These are phyloP conservation scores for Malacoctenus gilli DNA, from an alignment of 2,797 vertebrate species.

Conservation along the genomic window DNA sequence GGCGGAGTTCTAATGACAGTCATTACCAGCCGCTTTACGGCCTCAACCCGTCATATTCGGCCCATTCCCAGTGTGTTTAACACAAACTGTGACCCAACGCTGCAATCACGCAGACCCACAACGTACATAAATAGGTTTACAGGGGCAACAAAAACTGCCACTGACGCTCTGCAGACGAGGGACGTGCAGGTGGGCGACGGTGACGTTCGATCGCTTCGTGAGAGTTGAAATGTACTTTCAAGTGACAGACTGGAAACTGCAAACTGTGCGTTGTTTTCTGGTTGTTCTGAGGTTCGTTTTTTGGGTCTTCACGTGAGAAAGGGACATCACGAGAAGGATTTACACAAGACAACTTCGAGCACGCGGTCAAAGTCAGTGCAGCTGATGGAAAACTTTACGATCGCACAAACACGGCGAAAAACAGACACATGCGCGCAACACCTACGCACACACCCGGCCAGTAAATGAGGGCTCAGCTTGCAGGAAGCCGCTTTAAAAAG, in stretches of 20 bases:
- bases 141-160: conserved; percentile 5
- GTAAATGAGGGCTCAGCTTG: conserved; percentile 55
- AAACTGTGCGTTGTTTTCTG: too few relatives aligned
- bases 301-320: too few relatives aligned
- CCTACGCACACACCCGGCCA: conserved; percentile 11
- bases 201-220: too few relatives aligned
- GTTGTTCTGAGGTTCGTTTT: too few relatives aligned
- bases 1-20: conserved; percentile 51
- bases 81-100: conserved; percentile 29
- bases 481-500: conserved; percentile 55
- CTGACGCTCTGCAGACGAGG: too few relatives aligned
- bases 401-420: conserved; percentile 19
- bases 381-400: conserved; percentile 9
- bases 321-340: too few relatives aligned
- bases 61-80: conserved; percentile 19
- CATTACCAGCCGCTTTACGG: conserved; percentile 49
- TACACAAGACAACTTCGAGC: too few relatives aligned
- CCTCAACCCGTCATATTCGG: conserved; percentile 53
- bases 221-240: too few relatives aligned
- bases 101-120: conserved; percentile 16
- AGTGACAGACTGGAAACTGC: too few relatives aligned
- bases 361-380: conserved; percentile 3
- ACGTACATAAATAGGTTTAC: conserved; percentile 1
- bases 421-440: conserved; percentile 1
- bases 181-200: neutral